These are phyloP conservation scores for Chymomyza procnemis DNA, from an alignment of 2,888 invertebrate species.

Conservation along the genomic window DNA sequence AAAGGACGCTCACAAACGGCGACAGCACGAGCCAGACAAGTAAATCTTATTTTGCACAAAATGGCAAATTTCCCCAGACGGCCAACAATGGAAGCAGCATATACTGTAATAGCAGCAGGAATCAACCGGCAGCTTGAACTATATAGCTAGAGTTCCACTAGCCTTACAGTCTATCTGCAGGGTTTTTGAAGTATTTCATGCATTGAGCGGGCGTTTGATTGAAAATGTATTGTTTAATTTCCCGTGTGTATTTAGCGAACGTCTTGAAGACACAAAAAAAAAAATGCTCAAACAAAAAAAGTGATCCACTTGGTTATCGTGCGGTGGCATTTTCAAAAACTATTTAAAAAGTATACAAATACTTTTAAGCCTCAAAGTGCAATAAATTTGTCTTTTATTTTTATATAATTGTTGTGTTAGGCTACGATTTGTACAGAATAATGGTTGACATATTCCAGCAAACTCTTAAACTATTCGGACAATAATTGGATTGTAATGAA, in stretches of 20 bases:
- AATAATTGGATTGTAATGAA: too few species aligned
- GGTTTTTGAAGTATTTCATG: constrained; percentile 62
- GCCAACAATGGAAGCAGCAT: constrained; percentile 52
- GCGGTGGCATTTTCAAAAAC: too few species aligned
- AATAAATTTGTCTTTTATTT: too few species aligned
- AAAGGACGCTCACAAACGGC: constrained; percentile 12
- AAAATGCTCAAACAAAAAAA: constrained; percentile 17
- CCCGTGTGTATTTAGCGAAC: constrained; percentile 75
- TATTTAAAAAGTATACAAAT: too few species aligned
- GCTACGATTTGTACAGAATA: too few species aligned
- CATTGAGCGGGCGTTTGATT: constrained; percentile 74
- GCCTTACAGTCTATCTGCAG: constrained; percentile 23
- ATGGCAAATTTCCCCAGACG: constrained; percentile 77
- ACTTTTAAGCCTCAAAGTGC: too few species aligned
- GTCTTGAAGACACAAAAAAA: constrained; percentile 37
- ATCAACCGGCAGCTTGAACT: constrained; percentile 14
- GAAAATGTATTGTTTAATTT: constrained; percentile 77
- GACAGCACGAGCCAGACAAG: constrained; percentile 71
- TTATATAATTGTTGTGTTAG: too few species aligned
- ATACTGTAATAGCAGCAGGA: background rate
- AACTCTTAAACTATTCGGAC: too few species aligned
- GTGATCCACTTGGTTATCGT: background rate
- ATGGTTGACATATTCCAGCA: too few species aligned
- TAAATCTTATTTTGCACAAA: constrained; percentile 77
- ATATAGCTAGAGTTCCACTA: constrained; percentile 29